These are phyloP conservation scores for Echinometra lucunter DNA, from an alignment of 53 echinoderm and acorn worm genomes.

Conservation along the genomic window DNA sequence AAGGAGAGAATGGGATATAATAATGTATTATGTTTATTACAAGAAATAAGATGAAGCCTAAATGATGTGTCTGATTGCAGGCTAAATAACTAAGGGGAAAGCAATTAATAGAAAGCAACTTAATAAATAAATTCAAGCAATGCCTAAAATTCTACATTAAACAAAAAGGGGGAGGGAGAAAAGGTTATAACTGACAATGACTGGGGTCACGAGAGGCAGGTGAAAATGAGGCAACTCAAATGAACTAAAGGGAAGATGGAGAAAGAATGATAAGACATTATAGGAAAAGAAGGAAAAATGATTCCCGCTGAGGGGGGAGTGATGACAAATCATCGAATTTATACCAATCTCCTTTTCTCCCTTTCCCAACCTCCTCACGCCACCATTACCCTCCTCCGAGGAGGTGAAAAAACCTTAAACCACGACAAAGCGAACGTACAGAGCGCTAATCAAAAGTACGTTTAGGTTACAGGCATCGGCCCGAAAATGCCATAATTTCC, in stretches of 20 bases:
- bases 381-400: not conserved
- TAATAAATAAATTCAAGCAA: too few species aligned
- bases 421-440: slow-evolving; percentile 28
- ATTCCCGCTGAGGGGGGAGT: slow-evolving; percentile 10
- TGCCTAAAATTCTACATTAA: too few species aligned
- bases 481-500: slow-evolving; percentile 49
- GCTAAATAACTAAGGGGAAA: too few species aligned
- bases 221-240: not conserved
- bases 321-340: slow-evolving; percentile 61
- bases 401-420: not conserved
- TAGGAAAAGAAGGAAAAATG: not conserved
- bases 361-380: not conserved
- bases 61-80: too few species aligned
- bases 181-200: too few species aligned
- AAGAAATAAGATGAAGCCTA: too few species aligned
- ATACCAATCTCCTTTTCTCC: slow-evolving; percentile 54
- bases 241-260: not conserved
- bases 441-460: slow-evolving; percentile 61
- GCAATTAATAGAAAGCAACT: too few species aligned
- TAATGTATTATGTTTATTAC: too few species aligned
- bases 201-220: not conserved
- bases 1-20: too few species aligned
- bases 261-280: not conserved
- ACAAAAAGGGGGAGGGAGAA: too few species aligned
- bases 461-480: slow-evolving; percentile 59